Evolutionary conservation across 2,888 invertebrate species (phyloP).

Genomic region (Thymelicus acteon): DNA sequence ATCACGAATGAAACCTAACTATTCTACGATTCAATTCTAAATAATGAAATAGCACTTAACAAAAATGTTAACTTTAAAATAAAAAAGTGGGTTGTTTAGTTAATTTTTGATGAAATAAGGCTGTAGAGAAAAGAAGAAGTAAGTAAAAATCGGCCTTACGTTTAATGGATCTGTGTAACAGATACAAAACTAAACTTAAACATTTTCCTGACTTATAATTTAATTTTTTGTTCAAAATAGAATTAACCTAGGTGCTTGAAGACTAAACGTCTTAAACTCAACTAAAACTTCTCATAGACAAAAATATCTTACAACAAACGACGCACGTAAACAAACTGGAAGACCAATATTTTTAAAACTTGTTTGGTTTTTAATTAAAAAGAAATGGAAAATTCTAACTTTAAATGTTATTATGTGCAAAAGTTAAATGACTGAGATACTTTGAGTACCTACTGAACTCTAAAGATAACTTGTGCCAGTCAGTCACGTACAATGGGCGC

Average conservation of each 20-base stretch:
- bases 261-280: too few relatives aligned
- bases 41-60: not conserved
- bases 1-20: not conserved
- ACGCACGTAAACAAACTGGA: not conserved
- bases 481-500: slow-evolving; percentile 23
- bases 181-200: not conserved
- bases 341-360: too few relatives aligned
- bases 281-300: too few relatives aligned
- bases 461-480: slow-evolving; percentile 13
- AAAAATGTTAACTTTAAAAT: slow-evolving; percentile 9
- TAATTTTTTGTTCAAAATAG: too few relatives aligned
- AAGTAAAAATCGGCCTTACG: not conserved
- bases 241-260: too few relatives aligned
- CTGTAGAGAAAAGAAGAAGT: slow-evolving; percentile 17
- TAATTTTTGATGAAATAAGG: slow-evolving; percentile 15
- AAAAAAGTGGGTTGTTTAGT: slow-evolving; percentile 20
- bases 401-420: too few relatives aligned
- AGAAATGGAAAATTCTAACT: too few relatives aligned
- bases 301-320: not conserved
- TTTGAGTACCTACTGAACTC: not conserved
- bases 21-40: not conserved
- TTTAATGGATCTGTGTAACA: not conserved
- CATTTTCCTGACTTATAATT: too few relatives aligned
- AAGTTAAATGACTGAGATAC: too few relatives aligned
- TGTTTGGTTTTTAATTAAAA: too few relatives aligned